Conservation (phyloP, 2,888 invertebrate species). For the Pantelozetes paolii region DNA sequence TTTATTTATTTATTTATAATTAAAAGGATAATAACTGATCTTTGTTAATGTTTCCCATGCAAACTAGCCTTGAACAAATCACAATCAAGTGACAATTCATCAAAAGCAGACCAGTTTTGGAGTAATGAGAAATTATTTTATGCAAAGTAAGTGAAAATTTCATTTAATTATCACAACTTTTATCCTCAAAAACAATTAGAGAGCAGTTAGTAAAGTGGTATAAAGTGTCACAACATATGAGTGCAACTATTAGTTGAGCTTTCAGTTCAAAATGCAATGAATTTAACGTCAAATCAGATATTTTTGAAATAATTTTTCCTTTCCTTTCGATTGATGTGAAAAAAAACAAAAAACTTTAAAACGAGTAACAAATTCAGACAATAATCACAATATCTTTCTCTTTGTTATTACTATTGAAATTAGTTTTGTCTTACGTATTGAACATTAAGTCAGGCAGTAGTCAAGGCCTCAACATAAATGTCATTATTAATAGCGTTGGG, state of each 20-base stretch:
- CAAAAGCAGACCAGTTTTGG: constrained; percentile 27
- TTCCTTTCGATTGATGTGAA: neutral
- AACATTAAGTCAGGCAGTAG: neutral
- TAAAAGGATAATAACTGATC: neutral
- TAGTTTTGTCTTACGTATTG: neutral
- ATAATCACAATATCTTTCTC: neutral
- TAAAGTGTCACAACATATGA: neutral
- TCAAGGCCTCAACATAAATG: constrained; percentile 29
- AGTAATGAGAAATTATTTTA: constrained; percentile 32
- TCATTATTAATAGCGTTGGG: constrained; percentile 12
- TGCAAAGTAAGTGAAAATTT: constrained; percentile 15
- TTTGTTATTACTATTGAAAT: neutral
- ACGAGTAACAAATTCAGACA: neutral
- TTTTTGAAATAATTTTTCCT: neutral
- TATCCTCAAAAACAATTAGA: constrained; percentile 1
- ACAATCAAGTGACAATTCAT: constrained; percentile 25
- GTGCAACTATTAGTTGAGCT: neutral
- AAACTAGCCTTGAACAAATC: constrained; percentile 31
- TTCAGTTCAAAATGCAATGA: neutral
- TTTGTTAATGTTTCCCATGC: neutral
- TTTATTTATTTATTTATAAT: neutral
- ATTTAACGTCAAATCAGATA: neutral
- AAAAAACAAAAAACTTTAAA: neutral
- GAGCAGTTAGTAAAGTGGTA: neutral
- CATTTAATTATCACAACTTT: neutral